Percentiles rank a stretch among this genome's conserved stretches.
These are phyloP conservation scores for Tringa solitaria DNA, from an alignment of 2,113 vertebrate species.

Conservation along the genomic window DNA sequence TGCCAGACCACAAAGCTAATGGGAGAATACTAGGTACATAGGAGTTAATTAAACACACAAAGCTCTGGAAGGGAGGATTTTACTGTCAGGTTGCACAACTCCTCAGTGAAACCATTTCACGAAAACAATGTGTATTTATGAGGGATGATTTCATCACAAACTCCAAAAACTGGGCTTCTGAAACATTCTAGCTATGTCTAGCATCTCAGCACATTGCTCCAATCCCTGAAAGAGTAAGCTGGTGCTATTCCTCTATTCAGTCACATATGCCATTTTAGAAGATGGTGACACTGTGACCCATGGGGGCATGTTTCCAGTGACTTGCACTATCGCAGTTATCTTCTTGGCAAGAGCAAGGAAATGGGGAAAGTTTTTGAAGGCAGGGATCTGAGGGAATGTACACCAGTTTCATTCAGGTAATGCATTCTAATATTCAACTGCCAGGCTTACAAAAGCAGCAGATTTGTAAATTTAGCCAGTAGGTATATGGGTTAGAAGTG, in stretches of 20 bases:
- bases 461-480: background rate
- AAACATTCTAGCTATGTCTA: background rate
- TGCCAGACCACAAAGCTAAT: background rate
- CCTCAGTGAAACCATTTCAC: background rate
- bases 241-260: background rate
- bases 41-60: background rate
- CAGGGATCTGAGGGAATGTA: background rate
- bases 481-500: background rate
- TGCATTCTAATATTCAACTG: background rate
- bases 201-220: background rate
- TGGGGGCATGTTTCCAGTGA: background rate
- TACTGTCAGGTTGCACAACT: background rate
- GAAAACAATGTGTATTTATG: background rate
- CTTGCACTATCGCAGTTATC: background rate
- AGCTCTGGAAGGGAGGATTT: background rate
- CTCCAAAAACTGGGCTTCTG: background rate
- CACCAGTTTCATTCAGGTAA: background rate
- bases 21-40: background rate
- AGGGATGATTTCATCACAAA: background rate
- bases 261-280: background rate
- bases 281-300: fast-evolving
- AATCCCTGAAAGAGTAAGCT: background rate
- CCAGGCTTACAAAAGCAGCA: background rate
- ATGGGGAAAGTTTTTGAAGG: background rate
- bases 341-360: background rate